Percentiles rank a stretch among this genome's conserved stretches.
Evolutionary conservation across 2,113 vertebrate species (phyloP).

Genomic region (Phylloscopus trochiloides): DNA sequence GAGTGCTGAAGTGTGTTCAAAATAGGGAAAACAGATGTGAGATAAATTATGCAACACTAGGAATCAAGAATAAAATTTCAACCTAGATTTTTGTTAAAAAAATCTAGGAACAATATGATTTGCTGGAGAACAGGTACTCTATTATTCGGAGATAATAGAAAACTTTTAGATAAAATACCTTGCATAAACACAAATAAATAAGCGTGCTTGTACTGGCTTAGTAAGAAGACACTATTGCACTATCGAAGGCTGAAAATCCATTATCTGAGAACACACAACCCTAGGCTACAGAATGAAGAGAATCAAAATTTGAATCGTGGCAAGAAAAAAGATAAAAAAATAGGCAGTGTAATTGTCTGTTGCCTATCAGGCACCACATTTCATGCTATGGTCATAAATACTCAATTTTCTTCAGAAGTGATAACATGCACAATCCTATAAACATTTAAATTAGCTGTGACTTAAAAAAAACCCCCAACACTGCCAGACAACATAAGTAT

Average conservation of each 20-base stretch:
- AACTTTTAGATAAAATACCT: not conserved
- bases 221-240: not conserved
- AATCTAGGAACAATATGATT: not conserved
- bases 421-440: not conserved
- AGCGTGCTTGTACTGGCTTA: not conserved
- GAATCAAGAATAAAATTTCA: not conserved
- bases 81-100: not conserved
- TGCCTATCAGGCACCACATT: not conserved
- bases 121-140: not conserved
- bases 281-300: not conserved
- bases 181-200: not conserved
- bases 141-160: not conserved
- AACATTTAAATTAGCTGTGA: not conserved
- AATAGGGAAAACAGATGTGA: not conserved
- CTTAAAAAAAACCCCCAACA: not conserved
- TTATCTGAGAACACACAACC: not conserved
- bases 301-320: not conserved
- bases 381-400: not conserved
- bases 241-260: not conserved
- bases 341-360: not conserved
- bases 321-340: not conserved
- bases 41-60: not conserved
- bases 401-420: not conserved
- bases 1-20: not conserved
- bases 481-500: not conserved